phyloP scores from a whole-genome alignment of 2,113 vertebrate genomes.

The Albula glossodonta region DNA sequence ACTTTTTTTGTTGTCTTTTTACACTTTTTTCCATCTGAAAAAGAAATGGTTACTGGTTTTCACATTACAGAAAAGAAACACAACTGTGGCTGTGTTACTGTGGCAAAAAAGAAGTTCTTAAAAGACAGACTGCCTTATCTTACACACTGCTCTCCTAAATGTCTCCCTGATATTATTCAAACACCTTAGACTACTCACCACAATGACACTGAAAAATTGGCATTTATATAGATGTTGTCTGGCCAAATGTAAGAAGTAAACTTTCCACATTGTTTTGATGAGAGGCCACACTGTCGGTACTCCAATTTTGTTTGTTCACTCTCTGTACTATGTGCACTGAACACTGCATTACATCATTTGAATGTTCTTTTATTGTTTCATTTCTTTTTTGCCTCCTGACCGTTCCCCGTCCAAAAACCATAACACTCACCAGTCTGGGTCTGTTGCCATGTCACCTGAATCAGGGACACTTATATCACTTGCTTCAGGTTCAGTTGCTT shows the following conservation, averaged over 20 bases:
- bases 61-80: neutral
- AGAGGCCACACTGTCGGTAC: neutral
- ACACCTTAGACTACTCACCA: neutral
- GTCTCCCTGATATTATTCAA: neutral
- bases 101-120: constrained; percentile 26
- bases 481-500: too few species aligned
- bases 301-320: neutral
- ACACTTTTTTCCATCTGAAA: neutral
- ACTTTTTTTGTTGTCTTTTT: neutral
- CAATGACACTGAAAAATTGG: neutral
- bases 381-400: neutral
- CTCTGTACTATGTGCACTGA: neutral
- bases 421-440: neutral
- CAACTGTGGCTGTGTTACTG: constrained; percentile 20
- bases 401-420: neutral
- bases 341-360: neutral
- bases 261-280: neutral
- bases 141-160: neutral
- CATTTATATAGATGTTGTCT: neutral
- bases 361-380: neutral
- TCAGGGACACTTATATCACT: neutral
- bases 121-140: constrained; percentile 46
- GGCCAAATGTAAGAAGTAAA: neutral
- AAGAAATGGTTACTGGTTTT: neutral
- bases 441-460: neutral